Conservation (phyloP, 2,113 vertebrate species). For the Pituophis catenifer region DNA sequence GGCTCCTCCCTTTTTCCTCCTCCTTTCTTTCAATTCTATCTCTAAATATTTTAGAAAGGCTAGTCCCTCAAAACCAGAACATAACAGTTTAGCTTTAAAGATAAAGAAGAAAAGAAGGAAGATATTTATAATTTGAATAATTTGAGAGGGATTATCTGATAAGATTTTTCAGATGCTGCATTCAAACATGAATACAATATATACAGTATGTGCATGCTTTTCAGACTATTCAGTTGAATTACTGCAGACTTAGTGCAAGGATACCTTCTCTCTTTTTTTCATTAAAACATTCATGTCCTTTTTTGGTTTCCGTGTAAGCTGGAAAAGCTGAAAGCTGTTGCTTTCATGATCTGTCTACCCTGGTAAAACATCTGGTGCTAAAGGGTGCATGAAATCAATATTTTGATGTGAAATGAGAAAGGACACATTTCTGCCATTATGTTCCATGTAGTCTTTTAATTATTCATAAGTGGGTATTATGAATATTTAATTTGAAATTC, state of each 20-base stretch:
- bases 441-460: not conserved
- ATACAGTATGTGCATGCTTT: not conserved
- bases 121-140: not conserved
- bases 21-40: not conserved
- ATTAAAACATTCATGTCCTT: not conserved
- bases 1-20: not conserved
- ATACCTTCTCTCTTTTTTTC: not conserved
- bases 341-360: not conserved
- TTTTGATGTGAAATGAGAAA: not conserved
- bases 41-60: not conserved
- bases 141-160: not conserved
- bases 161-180: not conserved
- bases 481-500: not conserved
- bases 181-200: not conserved
- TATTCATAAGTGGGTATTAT: not conserved
- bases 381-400: not conserved
- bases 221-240: not conserved
- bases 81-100: not conserved
- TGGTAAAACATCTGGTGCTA: not conserved
- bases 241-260: not conserved
- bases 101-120: not conserved
- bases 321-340: not conserved
- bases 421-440: not conserved
- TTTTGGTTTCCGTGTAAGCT: not conserved
- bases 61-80: not conserved